phyloP scores from a whole-genome alignment of 2,113 vertebrate genomes.

The Neotragus moschatus region DNA sequence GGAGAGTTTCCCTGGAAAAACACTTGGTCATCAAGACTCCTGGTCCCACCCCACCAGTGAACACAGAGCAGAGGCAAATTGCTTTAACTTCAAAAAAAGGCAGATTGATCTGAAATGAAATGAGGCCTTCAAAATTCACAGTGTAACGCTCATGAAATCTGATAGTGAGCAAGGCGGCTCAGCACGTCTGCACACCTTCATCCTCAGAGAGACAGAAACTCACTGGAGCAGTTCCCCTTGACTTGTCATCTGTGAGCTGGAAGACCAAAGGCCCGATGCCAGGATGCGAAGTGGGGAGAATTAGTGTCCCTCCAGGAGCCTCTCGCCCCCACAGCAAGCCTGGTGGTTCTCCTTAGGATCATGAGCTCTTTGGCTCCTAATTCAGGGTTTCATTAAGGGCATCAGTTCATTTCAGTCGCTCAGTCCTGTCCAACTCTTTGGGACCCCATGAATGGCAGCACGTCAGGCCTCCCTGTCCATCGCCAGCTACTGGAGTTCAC shows the following conservation, averaged over 20 bases:
- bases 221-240: background rate
- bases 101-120: background rate
- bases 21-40: background rate
- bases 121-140: background rate
- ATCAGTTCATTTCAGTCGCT: too few relatives aligned
- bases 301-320: background rate
- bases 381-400: background rate
- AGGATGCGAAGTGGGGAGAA: background rate
- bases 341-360: background rate
- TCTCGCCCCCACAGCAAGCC: background rate
- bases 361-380: background rate
- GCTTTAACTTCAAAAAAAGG: background rate
- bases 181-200: background rate
- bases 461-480: too few relatives aligned
- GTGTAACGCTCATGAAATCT: background rate
- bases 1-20: background rate
- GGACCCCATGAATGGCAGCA: accelerated
- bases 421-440: too few relatives aligned
- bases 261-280: conserved; percentile 7
- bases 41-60: background rate
- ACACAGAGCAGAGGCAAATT: background rate
- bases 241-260: background rate
- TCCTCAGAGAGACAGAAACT: background rate
- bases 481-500: too few relatives aligned
- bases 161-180: background rate